Conservation (phyloP, 2,113 vertebrate species). For the Chrysemys picta region DNA sequence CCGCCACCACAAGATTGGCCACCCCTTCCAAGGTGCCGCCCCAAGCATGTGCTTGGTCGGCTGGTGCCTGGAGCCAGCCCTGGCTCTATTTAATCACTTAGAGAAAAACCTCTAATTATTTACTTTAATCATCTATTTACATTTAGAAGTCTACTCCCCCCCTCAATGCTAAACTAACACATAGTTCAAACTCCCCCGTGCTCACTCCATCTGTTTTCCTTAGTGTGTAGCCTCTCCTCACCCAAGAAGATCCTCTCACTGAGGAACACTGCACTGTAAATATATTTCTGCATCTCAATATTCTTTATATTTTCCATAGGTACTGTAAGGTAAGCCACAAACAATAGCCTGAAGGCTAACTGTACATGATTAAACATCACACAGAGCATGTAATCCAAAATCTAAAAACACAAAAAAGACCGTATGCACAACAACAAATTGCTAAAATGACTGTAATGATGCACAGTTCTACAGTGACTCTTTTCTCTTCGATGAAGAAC, state of each 20-base stretch:
- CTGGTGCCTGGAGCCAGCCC: too few relatives aligned
- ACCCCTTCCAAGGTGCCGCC: too few relatives aligned
- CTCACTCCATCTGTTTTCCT: neutral
- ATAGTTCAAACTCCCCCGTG: neutral
- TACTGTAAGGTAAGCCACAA: neutral
- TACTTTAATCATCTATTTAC: neutral
- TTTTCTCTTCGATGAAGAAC: neutral
- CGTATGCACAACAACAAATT: neutral
- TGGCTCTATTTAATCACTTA: neutral
- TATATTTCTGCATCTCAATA: neutral
- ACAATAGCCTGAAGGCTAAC: neutral
- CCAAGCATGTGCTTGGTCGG: too few relatives aligned
- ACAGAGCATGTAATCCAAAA: neutral
- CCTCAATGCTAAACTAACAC: neutral
- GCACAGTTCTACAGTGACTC: neutral
- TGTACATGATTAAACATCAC: neutral
- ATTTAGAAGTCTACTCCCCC: neutral
- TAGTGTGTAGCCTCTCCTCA: neutral
- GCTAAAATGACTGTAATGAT: neutral
- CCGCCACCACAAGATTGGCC: too few relatives aligned
- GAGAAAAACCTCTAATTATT: neutral
- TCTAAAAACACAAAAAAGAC: neutral
- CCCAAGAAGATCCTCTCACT: neutral
- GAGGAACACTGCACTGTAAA: neutral
- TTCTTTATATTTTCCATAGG: neutral